These are phyloP conservation scores for Xanthia icteritia DNA, from an alignment of 2,888 invertebrate genomes.

Conservation along the genomic window DNA sequence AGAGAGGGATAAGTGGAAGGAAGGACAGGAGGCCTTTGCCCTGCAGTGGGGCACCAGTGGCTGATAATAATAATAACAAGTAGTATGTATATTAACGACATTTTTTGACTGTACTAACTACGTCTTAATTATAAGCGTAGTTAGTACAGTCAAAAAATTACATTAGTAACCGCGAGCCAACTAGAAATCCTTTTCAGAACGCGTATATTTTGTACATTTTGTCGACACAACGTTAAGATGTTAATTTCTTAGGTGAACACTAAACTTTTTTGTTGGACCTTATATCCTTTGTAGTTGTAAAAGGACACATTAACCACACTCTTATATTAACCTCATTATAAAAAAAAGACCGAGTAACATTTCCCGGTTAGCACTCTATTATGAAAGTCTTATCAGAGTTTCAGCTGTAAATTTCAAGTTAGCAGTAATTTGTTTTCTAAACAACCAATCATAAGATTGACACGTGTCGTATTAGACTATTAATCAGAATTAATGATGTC, in stretches of 20 bases:
- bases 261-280: too few species aligned
- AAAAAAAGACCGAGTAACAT: neutral
- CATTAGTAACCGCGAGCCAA: conserved; percentile 1
- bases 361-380: too few species aligned
- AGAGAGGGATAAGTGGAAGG: neutral
- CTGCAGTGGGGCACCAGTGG: too few species aligned
- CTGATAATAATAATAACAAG: neutral
- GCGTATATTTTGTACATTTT: too few species aligned
- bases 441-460: conserved; percentile 6
- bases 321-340: neutral
- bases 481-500: conserved; percentile 1
- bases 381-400: neutral
- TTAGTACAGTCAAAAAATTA: conserved; percentile 2
- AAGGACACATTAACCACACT: too few species aligned
- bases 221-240: too few species aligned
- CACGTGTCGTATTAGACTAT: neutral
- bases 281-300: too few species aligned
- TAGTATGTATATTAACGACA: too few species aligned
- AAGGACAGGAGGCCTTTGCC: neutral
- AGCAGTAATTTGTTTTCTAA: neutral
- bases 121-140: neutral
- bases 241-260: too few species aligned
- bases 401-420: neutral
- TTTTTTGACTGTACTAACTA: too few species aligned
- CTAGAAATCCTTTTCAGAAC: neutral